Percentiles rank a stretch among this genome's conserved stretches.
These are phyloP conservation scores for Megaptera novaeangliae DNA, from an alignment of 2,113 vertebrate genomes.

Conservation along the genomic window DNA sequence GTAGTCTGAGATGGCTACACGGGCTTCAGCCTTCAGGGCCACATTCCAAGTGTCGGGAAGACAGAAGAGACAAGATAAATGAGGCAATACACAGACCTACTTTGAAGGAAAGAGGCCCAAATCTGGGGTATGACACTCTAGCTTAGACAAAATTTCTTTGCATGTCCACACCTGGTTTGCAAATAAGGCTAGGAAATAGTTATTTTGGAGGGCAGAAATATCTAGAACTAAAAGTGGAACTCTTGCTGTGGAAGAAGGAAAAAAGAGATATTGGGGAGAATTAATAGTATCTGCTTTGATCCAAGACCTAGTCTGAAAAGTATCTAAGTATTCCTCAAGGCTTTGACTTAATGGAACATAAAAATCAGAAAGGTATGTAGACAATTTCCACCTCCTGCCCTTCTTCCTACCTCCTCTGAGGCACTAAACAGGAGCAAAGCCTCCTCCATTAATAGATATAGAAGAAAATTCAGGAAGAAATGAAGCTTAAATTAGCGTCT, in stretches of 20 bases:
- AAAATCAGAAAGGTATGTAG: slow-evolving; percentile 16
- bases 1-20: accelerated
- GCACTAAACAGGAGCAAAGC: neutral
- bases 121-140: neutral
- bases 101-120: neutral
- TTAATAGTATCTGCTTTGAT: neutral
- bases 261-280: neutral
- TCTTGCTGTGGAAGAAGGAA: neutral
- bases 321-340: slow-evolving; percentile 1
- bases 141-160: neutral
- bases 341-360: neutral
- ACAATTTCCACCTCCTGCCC: neutral
- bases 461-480: slow-evolving; percentile 27
- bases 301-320: neutral
- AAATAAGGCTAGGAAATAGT: neutral
- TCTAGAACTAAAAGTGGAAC: neutral
- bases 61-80: neutral
- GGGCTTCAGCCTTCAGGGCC: neutral
- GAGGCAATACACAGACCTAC: neutral
- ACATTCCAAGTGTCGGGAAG: neutral
- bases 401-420: slow-evolving; percentile 2
- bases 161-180: neutral
- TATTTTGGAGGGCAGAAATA: neutral
- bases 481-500: slow-evolving; percentile 33
- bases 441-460: neutral